phyloP scores from a whole-genome alignment of 2,888 invertebrate species.

The Heliothis peltigera region DNA sequence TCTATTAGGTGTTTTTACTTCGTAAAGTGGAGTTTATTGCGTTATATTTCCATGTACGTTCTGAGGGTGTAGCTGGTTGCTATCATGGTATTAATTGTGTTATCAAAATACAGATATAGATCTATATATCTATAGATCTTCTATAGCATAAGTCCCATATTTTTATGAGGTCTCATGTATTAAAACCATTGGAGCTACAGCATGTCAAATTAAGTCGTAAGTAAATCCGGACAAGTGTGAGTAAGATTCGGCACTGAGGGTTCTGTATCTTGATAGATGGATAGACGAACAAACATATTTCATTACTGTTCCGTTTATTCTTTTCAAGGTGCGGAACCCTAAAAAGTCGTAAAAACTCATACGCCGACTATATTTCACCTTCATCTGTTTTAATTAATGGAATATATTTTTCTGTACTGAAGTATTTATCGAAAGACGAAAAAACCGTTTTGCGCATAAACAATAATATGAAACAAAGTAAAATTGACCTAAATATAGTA shows the following conservation, averaged over 20 bases:
- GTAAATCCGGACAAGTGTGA: too few species aligned
- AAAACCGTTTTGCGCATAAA: slow-evolving; percentile 62
- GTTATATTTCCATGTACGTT: slow-evolving; percentile 12
- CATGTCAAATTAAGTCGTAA: too few species aligned
- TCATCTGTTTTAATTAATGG: too few species aligned
- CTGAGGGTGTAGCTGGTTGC: not conserved
- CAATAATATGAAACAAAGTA: slow-evolving; percentile 64
- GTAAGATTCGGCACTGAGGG: too few species aligned
- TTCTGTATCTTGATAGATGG: too few species aligned
- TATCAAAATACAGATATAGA: slow-evolving; percentile 7
- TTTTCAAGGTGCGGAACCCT: too few species aligned
- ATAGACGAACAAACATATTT: too few species aligned
- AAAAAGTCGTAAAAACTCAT: not conserved
- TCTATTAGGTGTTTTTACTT: slow-evolving; percentile 37
- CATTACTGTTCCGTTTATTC: too few species aligned
- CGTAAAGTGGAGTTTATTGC: slow-evolving; percentile 28
- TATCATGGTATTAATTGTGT: slow-evolving; percentile 6
- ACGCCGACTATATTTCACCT: too few species aligned
- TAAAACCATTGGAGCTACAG: not conserved
- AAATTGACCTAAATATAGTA: slow-evolving; percentile 78
- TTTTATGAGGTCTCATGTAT: too few species aligned
- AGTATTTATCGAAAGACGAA: slow-evolving; percentile 1
- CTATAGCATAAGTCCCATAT: too few species aligned
- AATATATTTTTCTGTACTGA: not conserved
- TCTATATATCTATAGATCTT: too few species aligned